A percentile compares a stretch with the other conserved stretches of the same genome.
Evolutionary conservation across 2,888 invertebrate genomes (phyloP).

Genomic region (Meandrusa payeni): DNA sequence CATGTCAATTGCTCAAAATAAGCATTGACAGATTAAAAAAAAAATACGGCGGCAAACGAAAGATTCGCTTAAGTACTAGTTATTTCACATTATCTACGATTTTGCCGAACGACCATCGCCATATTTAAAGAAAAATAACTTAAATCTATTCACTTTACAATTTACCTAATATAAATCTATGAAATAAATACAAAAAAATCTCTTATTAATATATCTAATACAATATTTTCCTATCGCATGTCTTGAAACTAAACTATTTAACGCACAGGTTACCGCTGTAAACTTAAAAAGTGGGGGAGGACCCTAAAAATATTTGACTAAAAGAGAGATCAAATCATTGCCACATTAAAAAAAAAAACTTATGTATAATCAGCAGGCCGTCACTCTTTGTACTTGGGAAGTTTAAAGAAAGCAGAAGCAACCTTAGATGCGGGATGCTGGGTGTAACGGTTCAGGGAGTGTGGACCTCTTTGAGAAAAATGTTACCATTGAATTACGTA

Average conservation of each 20-base stretch:
- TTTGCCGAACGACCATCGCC: slow-evolving; percentile 72
- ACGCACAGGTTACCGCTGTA: slow-evolving; percentile 65
- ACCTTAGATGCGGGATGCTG: slow-evolving; percentile 10
- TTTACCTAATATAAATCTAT: slow-evolving; percentile 79
- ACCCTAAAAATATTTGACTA: slow-evolving; percentile 84
- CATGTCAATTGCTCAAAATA: slow-evolving; percentile 8
- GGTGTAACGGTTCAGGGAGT: no score
- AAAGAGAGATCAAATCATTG: slow-evolving; percentile 88
- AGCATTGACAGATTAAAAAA: slow-evolving; percentile 3
- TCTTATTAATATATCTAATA: slow-evolving; percentile 72
- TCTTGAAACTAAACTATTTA: slow-evolving; percentile 76
- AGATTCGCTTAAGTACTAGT: slow-evolving; percentile 70
- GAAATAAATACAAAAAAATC: slow-evolving; percentile 80
- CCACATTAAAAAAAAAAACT: slow-evolving; percentile 73
- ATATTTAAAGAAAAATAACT: slow-evolving; percentile 69
- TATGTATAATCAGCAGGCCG: slow-evolving; percentile 53
- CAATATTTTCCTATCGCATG: slow-evolving; percentile 77
- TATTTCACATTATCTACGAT: slow-evolving; percentile 55
- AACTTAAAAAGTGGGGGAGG: slow-evolving; percentile 47
- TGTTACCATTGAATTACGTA: neutral
- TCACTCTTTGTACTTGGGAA: slow-evolving; percentile 69
- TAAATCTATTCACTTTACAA: slow-evolving; percentile 77
- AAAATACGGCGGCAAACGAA: slow-evolving; percentile 43
- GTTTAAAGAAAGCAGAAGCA: slow-evolving; percentile 35
- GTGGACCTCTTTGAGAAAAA: neutral